phyloP scores from a whole-genome alignment of 2,113 vertebrate genomes.

The Myocastor coypus region DNA sequence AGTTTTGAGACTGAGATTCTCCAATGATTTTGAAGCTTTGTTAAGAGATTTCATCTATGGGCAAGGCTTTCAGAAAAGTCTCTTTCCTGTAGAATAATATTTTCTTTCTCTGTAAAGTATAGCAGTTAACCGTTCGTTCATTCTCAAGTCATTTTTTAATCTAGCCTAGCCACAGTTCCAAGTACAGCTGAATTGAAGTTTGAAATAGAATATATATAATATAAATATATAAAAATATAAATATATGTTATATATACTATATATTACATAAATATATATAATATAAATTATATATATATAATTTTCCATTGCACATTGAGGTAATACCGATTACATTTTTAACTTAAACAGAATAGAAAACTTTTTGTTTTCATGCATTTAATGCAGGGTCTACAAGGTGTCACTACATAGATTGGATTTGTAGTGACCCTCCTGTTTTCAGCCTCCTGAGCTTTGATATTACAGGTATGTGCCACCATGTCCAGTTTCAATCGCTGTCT shows the following conservation, averaged over 20 bases:
- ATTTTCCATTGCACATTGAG: background rate
- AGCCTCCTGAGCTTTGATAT: no score
- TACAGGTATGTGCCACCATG: no score
- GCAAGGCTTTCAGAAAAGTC: background rate
- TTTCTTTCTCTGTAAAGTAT: slow-evolving; percentile 13
- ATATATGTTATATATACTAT: no score
- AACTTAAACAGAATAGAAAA: background rate
- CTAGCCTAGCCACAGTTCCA: background rate
- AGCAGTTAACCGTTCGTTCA: background rate
- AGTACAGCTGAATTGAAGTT: slow-evolving; percentile 38
- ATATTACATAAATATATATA: no score
- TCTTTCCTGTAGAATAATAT: slow-evolving; percentile 28
- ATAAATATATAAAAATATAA: no score
- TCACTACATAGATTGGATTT: no score
- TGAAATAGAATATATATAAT: no score
- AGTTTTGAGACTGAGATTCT: slow-evolving; percentile 19
- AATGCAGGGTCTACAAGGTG: no score
- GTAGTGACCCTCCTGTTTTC: no score
- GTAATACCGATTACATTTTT: background rate
- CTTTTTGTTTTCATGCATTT: background rate
- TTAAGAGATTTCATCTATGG: background rate
- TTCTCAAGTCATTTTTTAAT: slow-evolving; percentile 39
- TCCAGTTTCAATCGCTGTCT: no score
- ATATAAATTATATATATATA: background rate
- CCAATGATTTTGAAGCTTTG: background rate